Evolutionary conservation across 2,888 invertebrate species (phyloP), one percentile per base, ranked within the genome.

Genomic region (Dicyrtomina minuta): DNA sequence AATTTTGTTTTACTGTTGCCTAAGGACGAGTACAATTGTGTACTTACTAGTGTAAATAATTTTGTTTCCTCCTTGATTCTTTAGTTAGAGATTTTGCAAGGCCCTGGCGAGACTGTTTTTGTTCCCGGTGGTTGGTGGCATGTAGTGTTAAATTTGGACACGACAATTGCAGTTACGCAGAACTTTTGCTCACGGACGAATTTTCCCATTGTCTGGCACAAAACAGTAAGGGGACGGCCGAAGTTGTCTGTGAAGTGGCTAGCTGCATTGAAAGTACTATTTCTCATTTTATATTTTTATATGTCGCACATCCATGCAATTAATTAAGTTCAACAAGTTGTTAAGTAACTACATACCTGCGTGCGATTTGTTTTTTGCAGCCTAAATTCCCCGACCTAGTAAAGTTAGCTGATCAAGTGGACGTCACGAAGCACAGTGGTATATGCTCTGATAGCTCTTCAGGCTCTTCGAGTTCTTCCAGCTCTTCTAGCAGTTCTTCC

Each of bases 101-200:
- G 89, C 79, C 96, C 97, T 15, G 97, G 97, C 22, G 98, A 98
- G 82, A 98, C 97, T 3, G 96, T 98, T 39, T 98, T 96, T 84
- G 96, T 98, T 67, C 97, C 97, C 12, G 96, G 96, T 20, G 99
- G 99, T 12, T 99, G 98, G 98, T 99, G 99, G 99, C 99, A 99
- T 82, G 99, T 99, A 22, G 99, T 99, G 15, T 85, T 99, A 39
- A 99, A 99, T 83, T 84, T 99, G 72, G 96, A 97, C 80, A 89
- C 91, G 74, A 98, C 99, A 0, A 90, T 99, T 58, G 99, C 99
- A 13, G 92, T 99, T 17, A 99, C 99, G 0, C 99, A 99, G 82
- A 99, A 99, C 83, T 99, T 97, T 82, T 92, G 93, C 81, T 96
- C 96, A 78, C 87, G 89, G 72, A 93, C 94, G 0, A 99, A 99